A percentile compares a stretch with the other conserved stretches of the same genome.
These are phyloP conservation scores for Diabrotica virgifera DNA, from an alignment of 1,140 invertebrate genomes.

Conservation along the genomic window DNA sequence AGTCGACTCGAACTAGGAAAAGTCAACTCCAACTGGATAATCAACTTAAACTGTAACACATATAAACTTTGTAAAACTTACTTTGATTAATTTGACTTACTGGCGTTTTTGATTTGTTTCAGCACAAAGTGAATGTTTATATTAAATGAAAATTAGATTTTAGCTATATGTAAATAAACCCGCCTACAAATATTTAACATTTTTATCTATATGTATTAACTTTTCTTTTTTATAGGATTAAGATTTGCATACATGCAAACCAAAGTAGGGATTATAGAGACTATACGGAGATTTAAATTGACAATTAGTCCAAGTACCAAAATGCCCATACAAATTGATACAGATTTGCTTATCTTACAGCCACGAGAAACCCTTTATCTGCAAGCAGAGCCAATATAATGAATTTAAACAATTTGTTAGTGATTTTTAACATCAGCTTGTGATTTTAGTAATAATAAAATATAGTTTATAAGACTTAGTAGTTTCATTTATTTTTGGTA, in stretches of 20 bases:
- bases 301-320: not conserved
- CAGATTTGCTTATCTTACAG: not conserved
- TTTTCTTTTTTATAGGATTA: not conserved
- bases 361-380: not conserved
- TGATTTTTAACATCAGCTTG: too few species aligned
- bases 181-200: not conserved
- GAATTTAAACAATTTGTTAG: too few species aligned
- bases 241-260: constrained; percentile 7
- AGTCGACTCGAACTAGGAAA: too few species aligned
- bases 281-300: constrained; percentile 3
- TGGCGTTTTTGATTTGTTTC: not conserved
- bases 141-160: not conserved
- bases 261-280: constrained; percentile 4
- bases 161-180: not conserved
- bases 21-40: too few species aligned
- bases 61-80: too few species aligned
- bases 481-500: too few species aligned
- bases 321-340: not conserved
- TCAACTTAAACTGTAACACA: too few species aligned
- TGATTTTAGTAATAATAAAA: too few species aligned
- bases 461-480: too few species aligned
- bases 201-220: not conserved
- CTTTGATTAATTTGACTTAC: not conserved
- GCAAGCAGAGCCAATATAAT: not conserved
- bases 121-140: not conserved